phyloP scores from a whole-genome alignment of 2,113 vertebrate genomes.

The Herpetotheres cachinnans region DNA sequence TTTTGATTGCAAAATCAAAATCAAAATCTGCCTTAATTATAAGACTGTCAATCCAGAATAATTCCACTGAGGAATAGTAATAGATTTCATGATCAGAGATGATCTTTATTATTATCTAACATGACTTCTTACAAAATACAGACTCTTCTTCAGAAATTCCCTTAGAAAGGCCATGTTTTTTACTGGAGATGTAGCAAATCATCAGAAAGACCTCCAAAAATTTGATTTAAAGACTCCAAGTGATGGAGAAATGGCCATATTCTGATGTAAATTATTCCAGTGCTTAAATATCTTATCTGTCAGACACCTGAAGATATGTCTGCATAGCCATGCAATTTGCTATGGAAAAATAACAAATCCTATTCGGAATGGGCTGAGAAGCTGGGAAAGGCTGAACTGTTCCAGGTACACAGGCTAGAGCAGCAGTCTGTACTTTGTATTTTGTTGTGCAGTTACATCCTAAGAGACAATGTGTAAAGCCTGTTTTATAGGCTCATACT shows the following conservation, averaged over 20 bases:
- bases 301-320: not conserved
- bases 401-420: not conserved
- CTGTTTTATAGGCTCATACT: not conserved
- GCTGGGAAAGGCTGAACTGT: not conserved
- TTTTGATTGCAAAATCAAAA: not conserved
- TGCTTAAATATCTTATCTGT: not conserved
- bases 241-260: not conserved
- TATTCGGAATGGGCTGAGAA: not conserved
- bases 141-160: not conserved
- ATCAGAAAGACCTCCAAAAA: not conserved
- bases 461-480: not conserved
- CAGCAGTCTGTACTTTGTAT: not conserved
- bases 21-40: not conserved
- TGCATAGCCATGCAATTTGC: not conserved
- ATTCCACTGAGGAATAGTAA: not conserved
- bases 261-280: not conserved
- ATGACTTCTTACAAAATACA: not conserved
- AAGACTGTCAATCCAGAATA: not conserved
- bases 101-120: not conserved
- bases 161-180: not conserved
- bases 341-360: not conserved
- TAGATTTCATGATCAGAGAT: not conserved
- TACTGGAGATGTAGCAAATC: not conserved
- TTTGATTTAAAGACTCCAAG: not conserved
- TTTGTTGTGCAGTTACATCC: not conserved